Evolutionary conservation across 2,888 invertebrate species (phyloP), one percentile per base, ranked within the genome.

Genomic region (Xestia xanthographa): DNA sequence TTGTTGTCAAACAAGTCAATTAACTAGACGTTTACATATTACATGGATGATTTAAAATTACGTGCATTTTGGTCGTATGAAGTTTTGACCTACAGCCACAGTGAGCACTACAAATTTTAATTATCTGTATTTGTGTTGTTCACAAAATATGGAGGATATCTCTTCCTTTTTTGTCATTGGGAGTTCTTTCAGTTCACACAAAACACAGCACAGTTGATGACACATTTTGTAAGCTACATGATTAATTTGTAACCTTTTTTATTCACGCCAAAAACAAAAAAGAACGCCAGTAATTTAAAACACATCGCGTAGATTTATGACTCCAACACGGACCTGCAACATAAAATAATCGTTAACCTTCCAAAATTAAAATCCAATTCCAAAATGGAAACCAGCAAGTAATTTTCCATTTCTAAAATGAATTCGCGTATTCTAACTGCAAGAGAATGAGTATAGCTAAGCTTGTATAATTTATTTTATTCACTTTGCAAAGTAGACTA

Each of bases 391-490:
- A 67, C n/a, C 14, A 11, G n/a, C 11, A n/a, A 43, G 6, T 56
- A 48, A 63, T 65, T 34, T 70, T 68, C 53, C 71, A 72, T 71
- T 76, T 70, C 12, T 17, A 56, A 65, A 83, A 76, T 67, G 85
- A n/a, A 62, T 68, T 66, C 34, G 2, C 29, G 43, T 12, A 63
- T 68, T 70, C 11, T 29, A 50, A 43, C 41, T 78, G 56, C 5
- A 67, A 62, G 38, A 53, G 56, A 71, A 66, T 67, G 72, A 80
- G 38, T 76, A 56, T 70, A 75, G 65, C 66, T 62, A 66, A 45
- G 34, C 62, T 79, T 85, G 69, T 73, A 66, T 75, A 82, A 86
- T 79, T 80, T 84, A 80, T 85, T 86, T 87, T 79, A 84, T 84
- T 86, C 79, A 77, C 71, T 77, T 75, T 34, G 71, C 68, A 67